These are phyloP conservation scores for Scolopax rusticola DNA, from an alignment of 2,797 vertebrate species.

Conservation along the genomic window DNA sequence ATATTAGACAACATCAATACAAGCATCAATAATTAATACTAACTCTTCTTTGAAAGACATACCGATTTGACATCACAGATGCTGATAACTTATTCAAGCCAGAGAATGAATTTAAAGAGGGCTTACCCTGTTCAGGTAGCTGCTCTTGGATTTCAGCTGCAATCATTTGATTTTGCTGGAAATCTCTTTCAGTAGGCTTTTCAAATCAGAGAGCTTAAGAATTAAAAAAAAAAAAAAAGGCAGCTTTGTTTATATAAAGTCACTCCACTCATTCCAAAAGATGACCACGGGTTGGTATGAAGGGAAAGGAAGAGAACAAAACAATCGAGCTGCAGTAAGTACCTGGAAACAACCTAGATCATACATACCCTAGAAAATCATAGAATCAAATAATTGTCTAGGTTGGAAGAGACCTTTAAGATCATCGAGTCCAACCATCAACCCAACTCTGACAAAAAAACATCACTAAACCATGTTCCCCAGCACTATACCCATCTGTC, in stretches of 20 bases:
- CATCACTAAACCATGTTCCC: too few species aligned
- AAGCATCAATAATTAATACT: background rate
- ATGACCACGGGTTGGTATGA: background rate
- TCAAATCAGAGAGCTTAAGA: slow-evolving; percentile 79
- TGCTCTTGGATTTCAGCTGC: background rate
- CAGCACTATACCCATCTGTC: too few species aligned
- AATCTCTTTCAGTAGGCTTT: slow-evolving; percentile 80
- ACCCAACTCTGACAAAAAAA: too few species aligned
- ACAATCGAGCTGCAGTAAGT: background rate
- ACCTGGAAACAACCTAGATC: background rate
- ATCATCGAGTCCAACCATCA: too few species aligned
- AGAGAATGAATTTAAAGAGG: background rate
- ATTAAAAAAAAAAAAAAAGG: background rate
- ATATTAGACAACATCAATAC: background rate
- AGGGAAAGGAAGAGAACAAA: background rate
- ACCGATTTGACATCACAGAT: background rate
- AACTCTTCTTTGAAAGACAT: background rate
- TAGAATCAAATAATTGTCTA: too few species aligned
- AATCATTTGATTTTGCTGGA: slow-evolving; percentile 71
- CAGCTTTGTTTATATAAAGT: too few species aligned
- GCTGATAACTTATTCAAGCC: background rate
- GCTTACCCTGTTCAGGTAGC: slow-evolving; percentile 11
- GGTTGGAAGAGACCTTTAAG: too few species aligned
- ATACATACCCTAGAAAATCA: background rate
- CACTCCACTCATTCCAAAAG: background rate